A percentile compares a stretch with the other conserved stretches of the same genome.
Evolutionary conservation across 2,113 vertebrate genomes (phyloP).

Genomic region (Mugil cephalus): DNA sequence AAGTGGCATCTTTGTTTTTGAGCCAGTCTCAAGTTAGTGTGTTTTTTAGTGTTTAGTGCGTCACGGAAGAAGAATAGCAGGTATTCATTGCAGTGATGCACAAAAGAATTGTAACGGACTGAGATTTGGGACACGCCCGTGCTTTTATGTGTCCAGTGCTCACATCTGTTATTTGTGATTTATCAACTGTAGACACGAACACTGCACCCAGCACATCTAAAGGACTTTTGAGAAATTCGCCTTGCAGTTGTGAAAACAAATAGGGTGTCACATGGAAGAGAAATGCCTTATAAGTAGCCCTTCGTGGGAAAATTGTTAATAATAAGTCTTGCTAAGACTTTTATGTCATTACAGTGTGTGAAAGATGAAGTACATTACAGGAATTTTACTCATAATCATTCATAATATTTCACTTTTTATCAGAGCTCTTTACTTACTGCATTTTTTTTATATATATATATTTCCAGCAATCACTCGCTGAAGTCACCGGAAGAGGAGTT

Average conservation of each 20-base stretch:
- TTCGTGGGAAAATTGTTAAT: neutral
- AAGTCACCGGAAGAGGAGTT: slow-evolving; percentile 74
- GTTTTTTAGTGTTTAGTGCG: too few species aligned
- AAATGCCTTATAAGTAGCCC: neutral
- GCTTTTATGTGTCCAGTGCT: slow-evolving; percentile 1
- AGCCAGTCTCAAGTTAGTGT: neutral
- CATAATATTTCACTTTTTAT: too few species aligned
- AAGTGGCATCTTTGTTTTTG: slow-evolving; percentile 30
- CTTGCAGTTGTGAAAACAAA: neutral
- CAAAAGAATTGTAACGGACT: neutral
- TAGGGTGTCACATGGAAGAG: neutral
- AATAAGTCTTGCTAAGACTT: too few species aligned
- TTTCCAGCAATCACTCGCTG: neutral
- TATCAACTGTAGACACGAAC: neutral
- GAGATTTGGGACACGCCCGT: neutral
- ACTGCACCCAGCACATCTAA: neutral
- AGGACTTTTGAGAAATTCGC: neutral
- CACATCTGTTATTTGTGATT: neutral
- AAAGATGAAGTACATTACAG: too few species aligned
- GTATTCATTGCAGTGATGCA: neutral
- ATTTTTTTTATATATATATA: slow-evolving; percentile 44
- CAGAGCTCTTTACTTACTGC: neutral
- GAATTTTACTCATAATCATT: too few species aligned
- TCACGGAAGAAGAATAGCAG: too few species aligned
- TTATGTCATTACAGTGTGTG: too few species aligned